A percentile compares a stretch with the other conserved stretches of the same genome.
phyloP scores from a whole-genome alignment of 2,113 vertebrate species.

The Plotosus lineatus region DNA sequence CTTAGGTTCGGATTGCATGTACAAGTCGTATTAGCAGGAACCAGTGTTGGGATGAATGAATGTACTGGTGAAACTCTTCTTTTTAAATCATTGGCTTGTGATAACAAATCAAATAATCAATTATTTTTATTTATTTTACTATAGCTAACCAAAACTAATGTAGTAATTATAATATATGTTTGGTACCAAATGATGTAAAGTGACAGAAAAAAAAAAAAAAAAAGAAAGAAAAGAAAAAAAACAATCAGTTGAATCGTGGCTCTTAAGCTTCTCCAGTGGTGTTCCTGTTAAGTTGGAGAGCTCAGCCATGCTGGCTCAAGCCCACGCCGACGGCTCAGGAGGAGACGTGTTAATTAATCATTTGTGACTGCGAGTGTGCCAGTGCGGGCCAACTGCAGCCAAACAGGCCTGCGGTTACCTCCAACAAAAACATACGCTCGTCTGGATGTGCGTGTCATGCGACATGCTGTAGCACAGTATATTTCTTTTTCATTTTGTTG shows the following conservation, averaged over 20 bases:
- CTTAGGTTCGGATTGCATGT: no score
- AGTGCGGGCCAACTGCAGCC: constrained; percentile 43
- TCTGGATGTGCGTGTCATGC: constrained; percentile 12
- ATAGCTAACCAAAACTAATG: not conserved
- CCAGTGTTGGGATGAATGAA: not conserved
- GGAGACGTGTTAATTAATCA: constrained; percentile 57
- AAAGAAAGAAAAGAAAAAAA: no score
- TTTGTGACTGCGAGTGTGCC: constrained; percentile 50
- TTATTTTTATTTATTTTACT: not conserved
- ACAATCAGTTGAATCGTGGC: not conserved
- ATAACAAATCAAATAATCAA: not conserved
- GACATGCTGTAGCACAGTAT: not conserved
- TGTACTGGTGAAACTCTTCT: not conserved
- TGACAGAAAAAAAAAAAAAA: not conserved
- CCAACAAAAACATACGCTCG: constrained; percentile 44
- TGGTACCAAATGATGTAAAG: not conserved
- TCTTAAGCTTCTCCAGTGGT: constrained; percentile 40
- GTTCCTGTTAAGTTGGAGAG: constrained; percentile 40
- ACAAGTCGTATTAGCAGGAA: no score
- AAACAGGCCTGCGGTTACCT: constrained; percentile 33
- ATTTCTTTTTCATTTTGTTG: not conserved
- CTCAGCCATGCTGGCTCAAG: constrained; percentile 36
- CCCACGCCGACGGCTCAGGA: constrained; percentile 42
- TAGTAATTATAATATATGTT: not conserved
- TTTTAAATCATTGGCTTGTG: not conserved